A percentile compares a stretch with the other conserved stretches of the same genome.
These are phyloP conservation scores for Xiphophorus couchianus DNA, from an alignment of 2,113 vertebrate genomes.

Conservation along the genomic window DNA sequence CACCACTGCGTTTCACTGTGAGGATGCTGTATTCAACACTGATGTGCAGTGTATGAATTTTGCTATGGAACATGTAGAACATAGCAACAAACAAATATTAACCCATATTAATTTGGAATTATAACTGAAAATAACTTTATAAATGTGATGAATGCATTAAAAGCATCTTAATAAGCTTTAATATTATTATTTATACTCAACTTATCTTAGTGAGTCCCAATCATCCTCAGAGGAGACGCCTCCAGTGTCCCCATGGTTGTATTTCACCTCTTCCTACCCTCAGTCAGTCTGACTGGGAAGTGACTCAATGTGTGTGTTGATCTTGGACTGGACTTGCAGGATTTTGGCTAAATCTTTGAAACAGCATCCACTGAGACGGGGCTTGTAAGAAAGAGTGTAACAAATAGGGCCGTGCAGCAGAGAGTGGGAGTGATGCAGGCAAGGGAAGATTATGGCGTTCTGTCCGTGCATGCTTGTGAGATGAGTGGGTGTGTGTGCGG, in stretches of 20 bases:
- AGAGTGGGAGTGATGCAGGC: constrained; percentile 22
- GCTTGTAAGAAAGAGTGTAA: constrained; percentile 45
- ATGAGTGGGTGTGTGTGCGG: background rate
- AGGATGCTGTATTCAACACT: background rate
- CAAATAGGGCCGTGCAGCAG: constrained; percentile 17
- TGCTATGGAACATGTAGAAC: constrained; percentile 27
- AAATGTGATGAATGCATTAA: no score
- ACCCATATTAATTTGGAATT: constrained; percentile 6
- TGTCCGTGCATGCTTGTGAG: constrained; percentile 20
- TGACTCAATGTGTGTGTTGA: constrained; percentile 53
- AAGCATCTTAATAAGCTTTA: background rate
- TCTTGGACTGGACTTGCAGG: constrained; percentile 37
- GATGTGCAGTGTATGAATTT: constrained; percentile 8
- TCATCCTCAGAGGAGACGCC: background rate
- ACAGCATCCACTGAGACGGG: constrained; percentile 23
- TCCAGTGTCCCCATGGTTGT: constrained; percentile 4
- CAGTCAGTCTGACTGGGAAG: constrained; percentile 34
- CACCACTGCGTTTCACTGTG: no score
- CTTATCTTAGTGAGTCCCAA: background rate
- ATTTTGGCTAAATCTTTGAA: constrained; percentile 25
- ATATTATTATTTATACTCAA: background rate
- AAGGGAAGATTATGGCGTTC: constrained; percentile 1
- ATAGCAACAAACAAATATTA: constrained; percentile 21
- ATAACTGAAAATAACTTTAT: constrained; percentile 4
- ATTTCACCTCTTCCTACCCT: constrained; percentile 41